Evolutionary conservation across 2,797 vertebrate genomes (phyloP), one percentile per base, ranked within the genome.

Genomic region (Cetoscarus ocellatus): DNA sequence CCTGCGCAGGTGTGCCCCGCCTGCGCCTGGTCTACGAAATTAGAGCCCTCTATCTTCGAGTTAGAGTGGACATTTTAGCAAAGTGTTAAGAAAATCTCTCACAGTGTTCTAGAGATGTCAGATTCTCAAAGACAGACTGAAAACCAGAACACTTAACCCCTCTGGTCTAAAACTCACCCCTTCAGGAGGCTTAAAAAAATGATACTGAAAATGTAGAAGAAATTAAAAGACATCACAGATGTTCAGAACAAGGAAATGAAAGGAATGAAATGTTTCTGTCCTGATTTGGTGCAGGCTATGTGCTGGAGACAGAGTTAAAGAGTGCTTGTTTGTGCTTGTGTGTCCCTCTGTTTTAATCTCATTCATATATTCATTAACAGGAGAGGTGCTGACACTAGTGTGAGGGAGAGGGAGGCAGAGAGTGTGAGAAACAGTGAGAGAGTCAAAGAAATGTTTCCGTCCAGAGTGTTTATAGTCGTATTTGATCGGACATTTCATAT

Each of bases 301-400:
- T 42, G 69, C 58, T 44, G 53, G 58, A 38, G 36, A 45, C 11
- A 40, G 17, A 40, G 51, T 6, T 13, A 36, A 44, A 42, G n/a
- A 18, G 53, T 53, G 53, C 50, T 51, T 57, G 27, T 70, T 61
- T 59, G 15, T 51, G 52, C 58, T 34, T 76, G 47, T 68, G 51
- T 66, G 48, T 74, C 12, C 45, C 12, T 77, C 55, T 73, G 73
- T 85, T 78, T 86, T 92, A 89, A 91, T 91, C 87, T 88, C 83
- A 91, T 93, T 92, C 85, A 93, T 93, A 77, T 91, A 92, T 93
- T 91, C 90, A 91, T 82, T 80, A 85, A 79, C 72, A 77, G 73
- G 68, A 92, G 84, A 92, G 91, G 60, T 88, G 91, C 91, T 93
- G 91, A 92, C 81, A 76, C 77, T 86, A 87, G 86, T 84, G 82